phyloP scores from a whole-genome alignment of 1,140 invertebrate genomes.

The Euschistus heros region DNA sequence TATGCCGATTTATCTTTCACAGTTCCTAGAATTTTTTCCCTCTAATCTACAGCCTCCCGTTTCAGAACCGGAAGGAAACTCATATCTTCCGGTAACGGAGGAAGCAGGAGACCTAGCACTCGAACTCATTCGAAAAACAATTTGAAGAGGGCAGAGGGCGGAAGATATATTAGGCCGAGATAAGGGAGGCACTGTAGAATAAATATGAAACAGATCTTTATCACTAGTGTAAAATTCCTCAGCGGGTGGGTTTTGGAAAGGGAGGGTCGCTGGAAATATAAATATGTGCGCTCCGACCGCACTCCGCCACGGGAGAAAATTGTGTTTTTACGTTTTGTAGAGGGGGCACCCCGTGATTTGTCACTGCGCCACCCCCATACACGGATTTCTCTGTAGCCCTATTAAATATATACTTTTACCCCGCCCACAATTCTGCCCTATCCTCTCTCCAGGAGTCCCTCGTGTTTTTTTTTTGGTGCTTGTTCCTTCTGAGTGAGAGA shows the following conservation, averaged over 20 bases:
- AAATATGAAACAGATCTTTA: constrained; percentile 18
- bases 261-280: constrained; percentile 4
- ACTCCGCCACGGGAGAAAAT: constrained; percentile 9
- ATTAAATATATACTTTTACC: constrained; percentile 10
- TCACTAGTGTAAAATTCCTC: constrained; percentile 18
- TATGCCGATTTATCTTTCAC: no score
- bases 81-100: no score
- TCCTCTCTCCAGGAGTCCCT: no score
- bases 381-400: background rate
- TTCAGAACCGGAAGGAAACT: no score
- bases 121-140: constrained; percentile 16
- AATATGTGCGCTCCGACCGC: constrained; percentile 1
- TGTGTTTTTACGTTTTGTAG: constrained; percentile 14
- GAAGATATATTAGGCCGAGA: background rate
- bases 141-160: constrained; percentile 8
- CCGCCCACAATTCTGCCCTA: no score
- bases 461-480: no score
- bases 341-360: constrained; percentile 3
- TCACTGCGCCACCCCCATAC: constrained; percentile 4
- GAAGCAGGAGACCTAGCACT: no score
- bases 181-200: constrained; percentile 7
- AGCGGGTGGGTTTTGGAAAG: background rate
- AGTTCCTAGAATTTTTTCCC: no score
- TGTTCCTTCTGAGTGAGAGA: no score
- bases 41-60: no score